phyloP scores from a whole-genome alignment of 2,888 invertebrate genomes.

The Zygaena filipendulae region DNA sequence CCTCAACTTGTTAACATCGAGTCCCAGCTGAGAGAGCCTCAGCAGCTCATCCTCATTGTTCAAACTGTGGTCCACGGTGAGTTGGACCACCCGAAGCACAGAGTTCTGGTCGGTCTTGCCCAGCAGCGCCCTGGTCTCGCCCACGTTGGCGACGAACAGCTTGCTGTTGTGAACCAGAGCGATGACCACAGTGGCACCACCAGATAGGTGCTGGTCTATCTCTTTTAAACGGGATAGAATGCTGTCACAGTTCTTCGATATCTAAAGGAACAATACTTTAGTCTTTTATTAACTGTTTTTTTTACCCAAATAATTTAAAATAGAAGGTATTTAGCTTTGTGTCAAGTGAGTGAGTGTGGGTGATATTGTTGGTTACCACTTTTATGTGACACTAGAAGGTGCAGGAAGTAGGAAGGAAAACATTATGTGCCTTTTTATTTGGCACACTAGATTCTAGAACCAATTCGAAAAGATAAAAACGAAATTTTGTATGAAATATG shows the following conservation, averaged over 20 bases:
- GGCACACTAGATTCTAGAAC: too few species aligned
- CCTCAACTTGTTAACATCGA: constrained; percentile 76
- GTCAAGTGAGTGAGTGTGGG: background rate
- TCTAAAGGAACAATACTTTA: constrained; percentile 26
- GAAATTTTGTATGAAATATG: too few species aligned
- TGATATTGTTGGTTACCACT: too few species aligned
- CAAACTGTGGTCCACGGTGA: constrained; percentile 87
- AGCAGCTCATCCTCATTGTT: constrained; percentile 87
- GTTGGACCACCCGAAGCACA: constrained; percentile 78
- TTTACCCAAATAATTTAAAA: too few species aligned
- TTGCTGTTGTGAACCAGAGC: constrained; percentile 81
- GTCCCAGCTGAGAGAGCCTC: constrained; percentile 78
- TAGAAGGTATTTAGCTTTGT: constrained; percentile 1
- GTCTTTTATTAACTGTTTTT: too few species aligned
- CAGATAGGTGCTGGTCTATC: constrained; percentile 81
- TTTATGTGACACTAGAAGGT: too few species aligned
- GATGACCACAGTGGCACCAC: constrained; percentile 86
- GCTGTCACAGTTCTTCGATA: constrained; percentile 53
- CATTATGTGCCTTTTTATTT: too few species aligned
- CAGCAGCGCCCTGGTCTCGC: constrained; percentile 82
- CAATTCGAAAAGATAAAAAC: too few species aligned
- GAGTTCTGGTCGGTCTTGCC: constrained; percentile 83
- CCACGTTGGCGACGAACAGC: constrained; percentile 89
- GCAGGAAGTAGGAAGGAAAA: too few species aligned
- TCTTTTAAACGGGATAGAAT: constrained; percentile 75